These are phyloP conservation scores for Leptopilina clavipes DNA, from an alignment of 1,140 invertebrate genomes.

Conservation along the genomic window DNA sequence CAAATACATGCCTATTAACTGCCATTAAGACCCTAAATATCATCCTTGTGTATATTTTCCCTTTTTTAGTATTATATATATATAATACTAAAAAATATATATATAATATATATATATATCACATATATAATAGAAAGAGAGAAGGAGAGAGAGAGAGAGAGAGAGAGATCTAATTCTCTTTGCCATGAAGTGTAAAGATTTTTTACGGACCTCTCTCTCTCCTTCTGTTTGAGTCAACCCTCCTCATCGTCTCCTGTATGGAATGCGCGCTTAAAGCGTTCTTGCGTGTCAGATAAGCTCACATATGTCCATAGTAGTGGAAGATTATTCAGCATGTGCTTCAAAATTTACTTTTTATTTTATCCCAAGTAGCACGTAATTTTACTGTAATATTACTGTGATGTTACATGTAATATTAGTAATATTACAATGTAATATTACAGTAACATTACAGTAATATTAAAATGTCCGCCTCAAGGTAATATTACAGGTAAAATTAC, in stretches of 20 bases:
- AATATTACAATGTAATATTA: too few species aligned
- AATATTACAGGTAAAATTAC: too few species aligned
- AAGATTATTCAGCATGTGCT: slow-evolving; percentile 24
- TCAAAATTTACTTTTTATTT: too few species aligned
- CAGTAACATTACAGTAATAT: too few species aligned
- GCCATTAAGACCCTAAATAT: slow-evolving; percentile 7
- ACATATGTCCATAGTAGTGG: neutral
- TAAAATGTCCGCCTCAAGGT: too few species aligned
- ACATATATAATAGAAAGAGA: too few species aligned
- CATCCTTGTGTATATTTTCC: neutral
- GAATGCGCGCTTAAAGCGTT: slow-evolving; percentile 23
- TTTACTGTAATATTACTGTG: too few species aligned
- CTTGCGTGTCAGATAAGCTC: slow-evolving; percentile 13
- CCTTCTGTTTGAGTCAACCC: neutral
- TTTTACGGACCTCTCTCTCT: neutral
- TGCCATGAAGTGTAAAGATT: slow-evolving; percentile 18
- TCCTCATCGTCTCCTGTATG: neutral
- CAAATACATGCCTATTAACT: slow-evolving; percentile 19
- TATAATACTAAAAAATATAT: too few species aligned
- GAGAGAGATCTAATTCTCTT: neutral
- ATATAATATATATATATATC: neutral
- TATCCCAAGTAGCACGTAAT: too few species aligned
- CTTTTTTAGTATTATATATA: neutral
- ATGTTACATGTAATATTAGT: too few species aligned
- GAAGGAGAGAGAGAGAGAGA: too few species aligned